Percentiles rank a stretch among this genome's conserved stretches.
Conservation (phyloP, 2,888 invertebrate genomes). For the Trachelus iudaicus region DNA sequence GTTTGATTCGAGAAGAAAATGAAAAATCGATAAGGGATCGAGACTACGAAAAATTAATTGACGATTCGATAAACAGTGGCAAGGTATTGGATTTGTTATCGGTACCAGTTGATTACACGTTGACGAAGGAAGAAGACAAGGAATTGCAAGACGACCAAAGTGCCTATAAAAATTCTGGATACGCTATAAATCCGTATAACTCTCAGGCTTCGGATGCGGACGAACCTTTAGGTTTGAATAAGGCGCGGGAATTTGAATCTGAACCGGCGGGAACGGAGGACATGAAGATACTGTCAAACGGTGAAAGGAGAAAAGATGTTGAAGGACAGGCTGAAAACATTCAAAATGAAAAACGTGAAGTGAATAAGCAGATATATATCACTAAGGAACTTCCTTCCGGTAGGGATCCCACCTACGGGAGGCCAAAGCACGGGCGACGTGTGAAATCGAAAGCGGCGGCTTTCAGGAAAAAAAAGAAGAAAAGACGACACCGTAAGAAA, state of each 20-base stretch:
- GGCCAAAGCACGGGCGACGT: background rate
- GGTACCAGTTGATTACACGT: background rate
- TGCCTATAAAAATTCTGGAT: background rate
- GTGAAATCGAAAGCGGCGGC: conserved; percentile 17
- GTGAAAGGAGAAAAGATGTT: background rate
- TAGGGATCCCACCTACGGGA: background rate
- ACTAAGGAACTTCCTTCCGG: background rate
- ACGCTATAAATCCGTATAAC: background rate
- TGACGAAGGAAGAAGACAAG: background rate
- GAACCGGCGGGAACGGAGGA: background rate
- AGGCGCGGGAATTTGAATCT: background rate
- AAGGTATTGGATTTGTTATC: background rate
- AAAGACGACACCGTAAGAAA: conserved; percentile 19
- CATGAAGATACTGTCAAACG: background rate
- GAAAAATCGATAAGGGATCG: background rate
- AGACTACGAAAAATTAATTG: background rate
- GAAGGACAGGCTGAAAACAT: background rate
- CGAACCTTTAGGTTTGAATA: background rate
- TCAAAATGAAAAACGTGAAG: background rate
- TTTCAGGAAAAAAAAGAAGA: conserved; percentile 8
- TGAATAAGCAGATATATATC: background rate
- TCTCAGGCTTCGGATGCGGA: background rate
- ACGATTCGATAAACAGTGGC: background rate
- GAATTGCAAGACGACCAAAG: background rate
- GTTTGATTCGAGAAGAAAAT: background rate